Conservation (phyloP, 2,113 vertebrate genomes). For the Petaurus breviceps region DNA sequence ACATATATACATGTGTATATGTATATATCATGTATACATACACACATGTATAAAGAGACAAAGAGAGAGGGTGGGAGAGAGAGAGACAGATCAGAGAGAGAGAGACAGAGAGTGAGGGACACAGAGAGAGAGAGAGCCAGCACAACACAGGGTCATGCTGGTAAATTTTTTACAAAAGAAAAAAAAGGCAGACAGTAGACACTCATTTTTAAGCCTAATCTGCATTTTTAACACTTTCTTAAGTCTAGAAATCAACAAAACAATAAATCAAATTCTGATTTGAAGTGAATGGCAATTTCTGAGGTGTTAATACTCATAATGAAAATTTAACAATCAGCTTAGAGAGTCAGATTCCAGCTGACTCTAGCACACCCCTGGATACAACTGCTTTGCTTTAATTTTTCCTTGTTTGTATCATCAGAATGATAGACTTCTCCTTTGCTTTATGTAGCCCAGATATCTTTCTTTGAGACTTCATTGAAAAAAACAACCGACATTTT, state of each 20-base stretch:
- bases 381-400: neutral
- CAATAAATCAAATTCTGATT: neutral
- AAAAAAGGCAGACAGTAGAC: neutral
- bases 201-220: neutral
- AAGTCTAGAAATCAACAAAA: neutral
- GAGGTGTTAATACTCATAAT: neutral
- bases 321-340: neutral
- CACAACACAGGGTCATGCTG: neutral
- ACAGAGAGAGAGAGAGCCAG: neutral
- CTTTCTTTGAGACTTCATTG: neutral
- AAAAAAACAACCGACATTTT: neutral
- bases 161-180: neutral
- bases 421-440: neutral
- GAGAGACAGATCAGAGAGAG: too few relatives aligned
- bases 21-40: too few relatives aligned
- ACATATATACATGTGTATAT: too few relatives aligned
- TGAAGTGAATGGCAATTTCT: neutral
- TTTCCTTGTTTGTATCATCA: neutral
- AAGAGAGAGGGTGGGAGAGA: too few relatives aligned
- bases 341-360: neutral
- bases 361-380: neutral
- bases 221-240: neutral
- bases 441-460: neutral
- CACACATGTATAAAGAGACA: too few relatives aligned
- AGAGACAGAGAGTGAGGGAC: too few relatives aligned